These are phyloP conservation scores for Todus mexicanus DNA, from an alignment of 2,797 vertebrate species.

Conservation along the genomic window DNA sequence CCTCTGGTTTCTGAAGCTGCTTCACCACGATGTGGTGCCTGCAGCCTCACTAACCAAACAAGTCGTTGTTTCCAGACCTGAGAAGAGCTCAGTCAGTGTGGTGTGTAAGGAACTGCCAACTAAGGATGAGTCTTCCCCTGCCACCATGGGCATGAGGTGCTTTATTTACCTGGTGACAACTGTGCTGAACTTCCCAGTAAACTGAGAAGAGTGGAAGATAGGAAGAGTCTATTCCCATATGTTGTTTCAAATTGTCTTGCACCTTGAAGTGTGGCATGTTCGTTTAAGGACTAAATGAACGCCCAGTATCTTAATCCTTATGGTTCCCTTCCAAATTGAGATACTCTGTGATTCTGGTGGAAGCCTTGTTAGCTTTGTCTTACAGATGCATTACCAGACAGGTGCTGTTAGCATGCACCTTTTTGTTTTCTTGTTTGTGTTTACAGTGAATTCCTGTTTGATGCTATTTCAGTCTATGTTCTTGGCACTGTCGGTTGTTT, in stretches of 20 bases:
- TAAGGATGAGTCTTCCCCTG: neutral
- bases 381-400: neutral
- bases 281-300: neutral
- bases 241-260: neutral
- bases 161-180: neutral
- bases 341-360: neutral
- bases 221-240: neutral
- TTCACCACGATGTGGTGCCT: fast-evolving
- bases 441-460: neutral
- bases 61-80: fast-evolving
- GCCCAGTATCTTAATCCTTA: neutral
- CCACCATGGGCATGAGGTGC: fast-evolving
- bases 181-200: neutral
- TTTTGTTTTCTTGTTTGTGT: neutral
- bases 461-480: neutral
- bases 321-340: neutral
- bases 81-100: neutral
- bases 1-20: neutral
- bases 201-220: neutral
- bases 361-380: neutral
- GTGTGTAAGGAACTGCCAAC: neutral
- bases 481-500: neutral
- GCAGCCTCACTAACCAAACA: fast-evolving
- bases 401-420: neutral
- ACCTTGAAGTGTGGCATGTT: neutral